phyloP scores from a whole-genome alignment of 2,797 vertebrate genomes.

The Pseudochirops corinnae region DNA sequence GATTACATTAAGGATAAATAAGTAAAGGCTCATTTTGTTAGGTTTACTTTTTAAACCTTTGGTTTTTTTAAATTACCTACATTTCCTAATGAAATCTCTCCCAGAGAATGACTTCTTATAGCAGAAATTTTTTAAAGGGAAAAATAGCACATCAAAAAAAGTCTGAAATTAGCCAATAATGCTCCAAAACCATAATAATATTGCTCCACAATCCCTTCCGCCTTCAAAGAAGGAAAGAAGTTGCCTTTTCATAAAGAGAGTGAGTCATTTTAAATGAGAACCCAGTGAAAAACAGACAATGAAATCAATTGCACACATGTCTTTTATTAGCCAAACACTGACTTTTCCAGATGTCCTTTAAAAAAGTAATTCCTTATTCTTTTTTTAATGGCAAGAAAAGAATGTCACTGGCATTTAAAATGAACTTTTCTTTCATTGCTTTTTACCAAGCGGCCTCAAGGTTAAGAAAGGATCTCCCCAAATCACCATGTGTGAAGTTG shows the following conservation, averaged over 20 bases:
- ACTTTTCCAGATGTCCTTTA: not conserved
- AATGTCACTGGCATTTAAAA: not conserved
- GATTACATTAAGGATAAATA: not conserved
- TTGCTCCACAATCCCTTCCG: not conserved
- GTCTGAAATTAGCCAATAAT: not conserved
- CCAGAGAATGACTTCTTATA: not conserved
- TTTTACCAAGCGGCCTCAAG: conserved; percentile 37
- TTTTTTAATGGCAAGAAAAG: not conserved
- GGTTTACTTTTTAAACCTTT: not conserved
- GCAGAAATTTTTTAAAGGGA: not conserved
- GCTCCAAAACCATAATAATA: not conserved
- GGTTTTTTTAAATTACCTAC: not conserved
- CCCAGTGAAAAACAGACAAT: not conserved
- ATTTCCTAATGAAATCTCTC: not conserved
- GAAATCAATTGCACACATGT: not conserved
- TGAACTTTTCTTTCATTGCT: not conserved
- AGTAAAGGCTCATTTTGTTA: not conserved
- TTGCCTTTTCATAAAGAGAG: not conserved
- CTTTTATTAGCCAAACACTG: not conserved
- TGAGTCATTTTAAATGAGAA: not conserved
- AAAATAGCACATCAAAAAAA: not conserved
- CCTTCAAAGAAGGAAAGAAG: not conserved
- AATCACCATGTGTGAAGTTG: conserved; percentile 9
- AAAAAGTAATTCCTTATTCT: not conserved
- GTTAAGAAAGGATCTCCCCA: conserved; percentile 38